These are phyloP conservation scores for Chaunax sp. DNA, from an alignment of 2,797 vertebrate genomes.

Conservation along the genomic window DNA sequence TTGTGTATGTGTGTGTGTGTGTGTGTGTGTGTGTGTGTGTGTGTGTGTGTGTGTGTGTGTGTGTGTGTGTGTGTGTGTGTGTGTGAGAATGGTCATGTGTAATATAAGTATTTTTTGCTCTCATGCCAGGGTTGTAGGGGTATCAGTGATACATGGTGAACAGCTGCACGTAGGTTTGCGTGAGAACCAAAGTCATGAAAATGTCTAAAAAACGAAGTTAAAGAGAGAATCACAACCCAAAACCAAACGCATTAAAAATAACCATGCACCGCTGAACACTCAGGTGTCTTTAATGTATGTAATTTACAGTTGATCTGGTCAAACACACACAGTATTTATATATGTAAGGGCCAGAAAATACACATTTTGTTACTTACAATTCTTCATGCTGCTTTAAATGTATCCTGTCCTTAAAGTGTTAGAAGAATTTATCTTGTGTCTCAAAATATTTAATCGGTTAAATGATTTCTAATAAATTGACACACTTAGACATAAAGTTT, in stretches of 20 bases:
- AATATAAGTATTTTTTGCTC: conserved; percentile 70
- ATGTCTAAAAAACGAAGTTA: conserved; percentile 53
- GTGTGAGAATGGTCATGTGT: conserved; percentile 30
- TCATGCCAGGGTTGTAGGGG: conserved; percentile 72
- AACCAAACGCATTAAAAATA: conserved; percentile 21
- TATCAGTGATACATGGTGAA: conserved; percentile 81
- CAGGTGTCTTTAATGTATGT: conserved; percentile 59
- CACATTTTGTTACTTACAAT: no score
- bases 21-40: conserved; percentile 38
- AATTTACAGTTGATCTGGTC: conserved; percentile 91
- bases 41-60: conserved; percentile 21
- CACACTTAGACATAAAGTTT: not conserved
- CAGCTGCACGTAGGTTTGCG: conserved; percentile 81
- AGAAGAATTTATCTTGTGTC: not conserved
- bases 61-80: conserved; percentile 1
- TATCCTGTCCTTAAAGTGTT: not conserved
- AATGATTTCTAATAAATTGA: not conserved
- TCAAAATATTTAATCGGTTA: not conserved
- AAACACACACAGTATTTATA: no score
- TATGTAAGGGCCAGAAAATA: not conserved
- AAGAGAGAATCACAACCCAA: conserved; percentile 9
- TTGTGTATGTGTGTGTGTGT: no score
- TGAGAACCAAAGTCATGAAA: conserved; percentile 78
- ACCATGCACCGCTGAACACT: conserved; percentile 25
- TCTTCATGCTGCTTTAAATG: not conserved